These are phyloP conservation scores for Electrona antarctica DNA, from an alignment of 2,113 vertebrate species.

Conservation along the genomic window DNA sequence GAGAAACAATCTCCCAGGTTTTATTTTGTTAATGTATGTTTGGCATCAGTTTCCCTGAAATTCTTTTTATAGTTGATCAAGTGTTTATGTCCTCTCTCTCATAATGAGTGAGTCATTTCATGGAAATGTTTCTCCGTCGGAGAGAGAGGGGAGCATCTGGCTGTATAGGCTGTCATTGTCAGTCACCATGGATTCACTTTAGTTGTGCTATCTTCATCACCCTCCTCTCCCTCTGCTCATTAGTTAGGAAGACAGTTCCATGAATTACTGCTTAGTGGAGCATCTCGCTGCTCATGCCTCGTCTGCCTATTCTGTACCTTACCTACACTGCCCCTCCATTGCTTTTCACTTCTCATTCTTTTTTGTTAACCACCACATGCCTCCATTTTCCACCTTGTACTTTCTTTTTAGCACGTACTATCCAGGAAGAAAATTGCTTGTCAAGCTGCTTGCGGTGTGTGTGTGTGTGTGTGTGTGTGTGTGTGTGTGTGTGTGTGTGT, in stretches of 20 bases:
- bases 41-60: no score
- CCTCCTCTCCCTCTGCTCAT: conserved; percentile 63
- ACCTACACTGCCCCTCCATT: conserved; percentile 31
- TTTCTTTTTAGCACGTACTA: conserved; percentile 40
- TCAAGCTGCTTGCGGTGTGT: conserved; percentile 44
- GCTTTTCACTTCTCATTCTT: conserved; percentile 56
- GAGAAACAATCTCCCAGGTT: no score
- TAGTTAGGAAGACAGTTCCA: conserved; percentile 41
- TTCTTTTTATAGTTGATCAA: no score
- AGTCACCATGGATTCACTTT: conserved; percentile 6
- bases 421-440: conserved; percentile 75
- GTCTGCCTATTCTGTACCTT: conserved; percentile 42
- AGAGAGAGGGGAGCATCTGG: conserved; percentile 10
- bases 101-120: neutral
- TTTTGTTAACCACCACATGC: conserved; percentile 47
- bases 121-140: conserved; percentile 16
- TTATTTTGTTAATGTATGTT: no score
- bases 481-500: conserved; percentile 18
- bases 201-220: conserved; percentile 31
- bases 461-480: conserved; percentile 8
- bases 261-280: conserved; percentile 34
- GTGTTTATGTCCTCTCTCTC: neutral
- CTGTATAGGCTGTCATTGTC: conserved; percentile 9
- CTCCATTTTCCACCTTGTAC: conserved; percentile 35
- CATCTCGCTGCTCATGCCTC: conserved; percentile 52